phyloP scores from a whole-genome alignment of 2,888 invertebrate species.

The Lottia scabra region DNA sequence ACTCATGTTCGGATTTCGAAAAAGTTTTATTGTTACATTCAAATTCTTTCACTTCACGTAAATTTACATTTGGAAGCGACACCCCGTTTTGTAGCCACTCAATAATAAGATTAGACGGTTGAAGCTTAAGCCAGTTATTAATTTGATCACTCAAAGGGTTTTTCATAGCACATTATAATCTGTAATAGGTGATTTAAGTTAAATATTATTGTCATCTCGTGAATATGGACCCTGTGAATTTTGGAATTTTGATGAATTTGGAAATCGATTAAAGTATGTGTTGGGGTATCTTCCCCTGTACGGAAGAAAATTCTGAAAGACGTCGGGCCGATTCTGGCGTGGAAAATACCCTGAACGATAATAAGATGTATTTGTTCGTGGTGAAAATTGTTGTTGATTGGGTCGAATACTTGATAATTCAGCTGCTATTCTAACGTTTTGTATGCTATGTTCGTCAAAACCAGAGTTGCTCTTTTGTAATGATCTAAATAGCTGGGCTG shows the following conservation, averaged over 20 bases:
- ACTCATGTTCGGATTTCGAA: not conserved
- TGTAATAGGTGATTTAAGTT: too few relatives aligned
- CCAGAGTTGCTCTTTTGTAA: slow-evolving; percentile 21
- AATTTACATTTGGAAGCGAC: too few relatives aligned
- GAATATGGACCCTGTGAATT: too few relatives aligned
- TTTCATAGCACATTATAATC: too few relatives aligned
- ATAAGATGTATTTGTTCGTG: not conserved
- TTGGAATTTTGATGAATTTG: too few relatives aligned
- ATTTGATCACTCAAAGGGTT: too few relatives aligned
- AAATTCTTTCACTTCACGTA: not conserved
- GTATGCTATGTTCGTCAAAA: slow-evolving; percentile 9
- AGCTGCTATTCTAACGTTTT: slow-evolving; percentile 20
- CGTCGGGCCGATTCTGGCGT: not conserved
- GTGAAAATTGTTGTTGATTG: not conserved
- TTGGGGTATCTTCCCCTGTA: too few relatives aligned
- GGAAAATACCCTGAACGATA: not conserved
- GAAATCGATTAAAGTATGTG: too few relatives aligned
- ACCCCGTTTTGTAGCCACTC: too few relatives aligned
- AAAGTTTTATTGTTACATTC: slow-evolving; percentile 4
- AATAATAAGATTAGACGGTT: too few relatives aligned
- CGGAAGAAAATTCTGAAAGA: not conserved
- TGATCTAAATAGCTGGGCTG: slow-evolving; percentile 17
- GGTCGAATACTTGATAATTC: slow-evolving; percentile 14
- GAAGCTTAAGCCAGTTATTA: too few relatives aligned
- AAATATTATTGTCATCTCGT: too few relatives aligned